These are phyloP conservation scores for Rhyacichthys aspro DNA, from an alignment of 2,797 vertebrate species.

Conservation along the genomic window DNA sequence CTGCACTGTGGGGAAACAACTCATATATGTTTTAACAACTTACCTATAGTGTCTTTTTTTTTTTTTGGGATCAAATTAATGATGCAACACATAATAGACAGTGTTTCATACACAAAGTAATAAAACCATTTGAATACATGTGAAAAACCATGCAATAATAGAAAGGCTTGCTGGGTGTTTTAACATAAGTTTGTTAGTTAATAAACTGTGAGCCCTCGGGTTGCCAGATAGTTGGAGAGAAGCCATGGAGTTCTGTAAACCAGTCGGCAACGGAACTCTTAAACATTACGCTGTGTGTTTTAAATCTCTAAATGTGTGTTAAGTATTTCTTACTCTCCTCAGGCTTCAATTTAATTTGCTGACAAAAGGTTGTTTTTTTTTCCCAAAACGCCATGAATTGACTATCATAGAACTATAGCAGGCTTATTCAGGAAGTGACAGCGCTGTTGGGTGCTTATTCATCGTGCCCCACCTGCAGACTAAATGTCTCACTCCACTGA, in stretches of 20 bases:
- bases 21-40: slow-evolving; percentile 34
- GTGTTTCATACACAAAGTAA: no score
- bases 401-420: slow-evolving; percentile 10
- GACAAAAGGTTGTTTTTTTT: not conserved
- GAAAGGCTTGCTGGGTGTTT: not conserved
- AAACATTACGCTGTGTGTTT: not conserved
- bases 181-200: not conserved
- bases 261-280: not conserved
- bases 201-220: not conserved
- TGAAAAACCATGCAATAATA: no score
- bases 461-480: slow-evolving; percentile 51
- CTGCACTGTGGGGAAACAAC: slow-evolving; percentile 40
- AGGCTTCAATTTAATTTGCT: no score
- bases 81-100: no score
- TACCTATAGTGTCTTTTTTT: slow-evolving; percentile 19
- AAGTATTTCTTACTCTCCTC: no score
- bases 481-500: slow-evolving; percentile 49
- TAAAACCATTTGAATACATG: no score
- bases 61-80: not conserved
- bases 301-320: no score
- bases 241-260: not conserved
- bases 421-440: slow-evolving; percentile 39
- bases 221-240: slow-evolving; percentile 4
- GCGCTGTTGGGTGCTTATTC: slow-evolving; percentile 54
- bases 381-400: not conserved